Evolutionary conservation across 2,888 invertebrate genomes (phyloP).

Genomic region (Cheilosia soror): DNA sequence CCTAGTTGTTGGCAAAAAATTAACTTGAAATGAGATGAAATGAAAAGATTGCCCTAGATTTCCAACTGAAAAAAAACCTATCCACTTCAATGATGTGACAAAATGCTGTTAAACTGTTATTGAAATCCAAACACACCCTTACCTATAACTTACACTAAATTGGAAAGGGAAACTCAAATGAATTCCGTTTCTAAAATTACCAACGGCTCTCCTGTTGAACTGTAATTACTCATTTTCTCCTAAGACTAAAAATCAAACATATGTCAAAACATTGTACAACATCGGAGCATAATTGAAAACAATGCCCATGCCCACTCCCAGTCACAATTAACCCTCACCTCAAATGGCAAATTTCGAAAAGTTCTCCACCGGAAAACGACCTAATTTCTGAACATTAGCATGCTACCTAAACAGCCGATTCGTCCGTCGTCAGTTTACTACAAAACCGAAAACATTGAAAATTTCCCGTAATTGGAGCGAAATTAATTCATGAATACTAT

Average conservation of each 20-base stretch:
- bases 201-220: too few species aligned
- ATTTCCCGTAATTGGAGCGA: constrained; percentile 52
- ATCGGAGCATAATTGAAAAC: constrained; percentile 2
- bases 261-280: constrained; percentile 19
- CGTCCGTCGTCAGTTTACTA: constrained; percentile 28
- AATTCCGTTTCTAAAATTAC: too few species aligned
- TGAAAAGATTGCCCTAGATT: too few species aligned
- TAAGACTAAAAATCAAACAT: background rate
- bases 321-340: background rate
- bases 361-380: constrained; percentile 31
- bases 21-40: too few species aligned
- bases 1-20: too few species aligned
- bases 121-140: too few species aligned
- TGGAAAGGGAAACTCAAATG: too few species aligned
- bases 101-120: too few species aligned
- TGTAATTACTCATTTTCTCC: background rate
- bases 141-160: too few species aligned
- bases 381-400: constrained; percentile 20
- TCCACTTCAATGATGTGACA: too few species aligned
- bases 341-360: constrained; percentile 13
- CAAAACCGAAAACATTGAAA: constrained; percentile 46
- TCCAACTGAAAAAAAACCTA: too few species aligned
- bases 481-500: constrained; percentile 64
- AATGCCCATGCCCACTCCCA: background rate
- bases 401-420: background rate